Base-by-base conservation (phyloP, 2,797 vertebrate genomes). In the Rallus crepitans region DNA sequence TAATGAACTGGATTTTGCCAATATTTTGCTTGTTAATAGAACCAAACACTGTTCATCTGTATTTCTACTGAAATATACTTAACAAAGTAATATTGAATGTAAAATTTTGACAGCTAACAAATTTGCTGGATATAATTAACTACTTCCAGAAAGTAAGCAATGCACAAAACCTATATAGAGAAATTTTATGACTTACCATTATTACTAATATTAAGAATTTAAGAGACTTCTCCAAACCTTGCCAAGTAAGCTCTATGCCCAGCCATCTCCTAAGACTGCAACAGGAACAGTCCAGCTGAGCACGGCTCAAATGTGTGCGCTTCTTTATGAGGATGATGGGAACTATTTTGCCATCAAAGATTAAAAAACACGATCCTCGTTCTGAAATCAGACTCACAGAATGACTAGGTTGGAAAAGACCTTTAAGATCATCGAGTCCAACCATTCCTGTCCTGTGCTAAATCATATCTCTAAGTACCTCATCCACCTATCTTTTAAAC, bases 1-100 rank as follows among this genome's bases (percentile, higher is more conserved):
- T 88, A 93, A 90, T 84, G n/a, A 91, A 89, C 60, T 56, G 42
- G 35, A 82, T 90, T 93, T 91, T 72, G 45, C 66, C 81, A 84
- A 39, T 63, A 76, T 71, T 81, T 94, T 91, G 45, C 73, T 77
- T 76, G 28, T 79, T 84, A 72, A 57, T 52, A 56, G 70, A 80
- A 88, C 39, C 30, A 76, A 90, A 42, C 35, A 42, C 45, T 37
- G 11, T 53, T 78, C 20, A 28, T n/a, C 45, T 70, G 21, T 82
- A 63, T 87, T 84, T 78, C 61, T 56, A 60, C 53, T 72, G 33
- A 91, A 83, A 81, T 69, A 81, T 69, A 72, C 15, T 64, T 45
- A 59, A 82, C 35, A 83, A 76, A 91, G 72, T 28, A 61, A 33
- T 19, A 39, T 4, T 14, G 13, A 89, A 89, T 35, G 10, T 50